Evolutionary conservation across 2,113 vertebrate genomes (phyloP).

Genomic region (Coptodon bakossiorum): DNA sequence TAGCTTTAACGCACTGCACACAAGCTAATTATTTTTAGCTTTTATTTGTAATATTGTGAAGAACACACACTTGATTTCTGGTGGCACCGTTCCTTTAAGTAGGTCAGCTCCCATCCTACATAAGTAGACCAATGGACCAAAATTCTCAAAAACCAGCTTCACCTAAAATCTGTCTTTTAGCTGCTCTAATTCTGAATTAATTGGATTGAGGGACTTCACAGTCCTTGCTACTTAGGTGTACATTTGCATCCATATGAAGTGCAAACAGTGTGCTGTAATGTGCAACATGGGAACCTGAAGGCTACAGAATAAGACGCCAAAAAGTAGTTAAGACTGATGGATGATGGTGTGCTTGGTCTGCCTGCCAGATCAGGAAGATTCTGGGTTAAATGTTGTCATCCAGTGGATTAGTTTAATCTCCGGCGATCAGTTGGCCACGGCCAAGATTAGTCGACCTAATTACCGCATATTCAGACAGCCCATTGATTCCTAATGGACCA

Average conservation of each 20-base stretch:
- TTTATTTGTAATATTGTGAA: neutral
- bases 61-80: neutral
- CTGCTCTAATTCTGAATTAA: neutral
- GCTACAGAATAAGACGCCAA: slow-evolving; percentile 3
- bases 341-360: slow-evolving; percentile 16
- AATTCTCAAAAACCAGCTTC: neutral
- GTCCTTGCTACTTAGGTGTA: slow-evolving; percentile 12
- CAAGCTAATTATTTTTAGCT: neutral
- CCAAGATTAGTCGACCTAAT: slow-evolving; percentile 39
- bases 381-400: slow-evolving; percentile 24
- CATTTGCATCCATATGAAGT: slow-evolving; percentile 5
- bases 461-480: slow-evolving; percentile 19
- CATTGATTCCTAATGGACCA: slow-evolving; percentile 6
- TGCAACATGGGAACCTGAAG: slow-evolving; percentile 39
- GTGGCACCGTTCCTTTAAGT: neutral
- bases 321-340: slow-evolving; percentile 39
- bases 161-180: neutral
- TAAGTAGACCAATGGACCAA: neutral
- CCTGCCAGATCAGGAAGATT: slow-evolving; percentile 12
- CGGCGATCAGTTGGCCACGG: slow-evolving; percentile 9
- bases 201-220: neutral
- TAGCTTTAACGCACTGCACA: neutral
- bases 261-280: neutral
- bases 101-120: neutral
- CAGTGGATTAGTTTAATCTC: slow-evolving; percentile 43